A percentile compares a stretch with the other conserved stretches of the same genome.
Evolutionary conservation across 2,888 invertebrate genomes (phyloP).

Genomic region (Trichacis sp.): DNA sequence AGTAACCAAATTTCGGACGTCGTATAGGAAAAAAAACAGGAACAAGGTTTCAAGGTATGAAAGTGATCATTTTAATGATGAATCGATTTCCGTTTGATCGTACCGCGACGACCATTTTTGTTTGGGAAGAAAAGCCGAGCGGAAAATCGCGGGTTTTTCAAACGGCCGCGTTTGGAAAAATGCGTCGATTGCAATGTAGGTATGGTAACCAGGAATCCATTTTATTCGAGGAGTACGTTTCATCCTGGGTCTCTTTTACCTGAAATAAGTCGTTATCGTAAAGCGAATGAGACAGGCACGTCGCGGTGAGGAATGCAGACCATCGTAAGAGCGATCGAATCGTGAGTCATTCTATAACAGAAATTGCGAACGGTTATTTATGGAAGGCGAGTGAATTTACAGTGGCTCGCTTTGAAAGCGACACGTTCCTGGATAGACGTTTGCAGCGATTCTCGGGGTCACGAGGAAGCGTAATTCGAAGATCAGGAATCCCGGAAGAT

Average conservation of each 20-base stretch:
- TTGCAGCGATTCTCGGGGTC: conserved; percentile 18
- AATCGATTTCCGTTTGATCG: too few species aligned
- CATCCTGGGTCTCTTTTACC: neutral
- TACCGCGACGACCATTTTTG: too few species aligned
- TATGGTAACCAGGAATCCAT: neutral
- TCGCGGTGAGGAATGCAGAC: conserved; percentile 32
- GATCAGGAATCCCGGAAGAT: neutral
- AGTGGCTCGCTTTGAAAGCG: conserved; percentile 13
- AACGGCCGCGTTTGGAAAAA: neutral
- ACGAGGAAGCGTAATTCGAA: neutral
- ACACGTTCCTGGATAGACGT: conserved; percentile 17
- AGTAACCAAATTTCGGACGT: too few species aligned
- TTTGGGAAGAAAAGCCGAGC: neutral
- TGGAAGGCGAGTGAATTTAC: conserved; percentile 27
- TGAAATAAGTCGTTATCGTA: conserved; percentile 34
- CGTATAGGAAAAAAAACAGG: too few species aligned
- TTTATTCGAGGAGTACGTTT: neutral
- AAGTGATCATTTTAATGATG: too few species aligned
- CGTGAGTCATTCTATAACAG: conserved; percentile 32
- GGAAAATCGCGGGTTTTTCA: neutral
- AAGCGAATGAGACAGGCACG: conserved; percentile 29
- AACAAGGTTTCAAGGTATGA: too few species aligned
- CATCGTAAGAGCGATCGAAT: conserved; percentile 34
- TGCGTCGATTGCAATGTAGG: neutral
- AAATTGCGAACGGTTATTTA: conserved; percentile 40